phyloP scores from a whole-genome alignment of 2,113 vertebrate species.

The Toxostoma redivivum region DNA sequence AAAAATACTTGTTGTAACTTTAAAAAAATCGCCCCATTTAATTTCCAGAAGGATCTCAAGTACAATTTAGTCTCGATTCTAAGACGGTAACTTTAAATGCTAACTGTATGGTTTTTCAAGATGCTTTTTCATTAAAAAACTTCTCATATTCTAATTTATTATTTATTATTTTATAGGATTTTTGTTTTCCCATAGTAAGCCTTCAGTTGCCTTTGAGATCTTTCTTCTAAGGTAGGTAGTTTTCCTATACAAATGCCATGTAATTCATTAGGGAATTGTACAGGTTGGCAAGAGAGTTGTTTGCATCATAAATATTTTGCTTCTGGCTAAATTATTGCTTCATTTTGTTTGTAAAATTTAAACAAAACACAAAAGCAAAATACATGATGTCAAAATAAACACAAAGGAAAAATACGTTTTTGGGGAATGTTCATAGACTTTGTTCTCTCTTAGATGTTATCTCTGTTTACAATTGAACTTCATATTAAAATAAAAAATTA shows the following conservation, averaged over 20 bases:
- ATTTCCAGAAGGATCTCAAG: neutral
- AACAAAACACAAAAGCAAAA: neutral
- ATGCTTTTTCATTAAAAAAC: neutral
- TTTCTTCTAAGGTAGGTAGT: neutral
- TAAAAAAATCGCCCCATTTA: rapidly evolving
- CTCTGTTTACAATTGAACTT: neutral
- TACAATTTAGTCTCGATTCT: neutral
- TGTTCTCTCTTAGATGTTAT: neutral
- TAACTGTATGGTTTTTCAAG: neutral
- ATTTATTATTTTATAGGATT: neutral
- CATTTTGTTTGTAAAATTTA: neutral
- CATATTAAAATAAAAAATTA: neutral
- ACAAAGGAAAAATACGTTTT: neutral
- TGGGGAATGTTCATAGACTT: neutral
- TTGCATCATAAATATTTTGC: conserved; percentile 1
- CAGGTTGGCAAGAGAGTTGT: neutral
- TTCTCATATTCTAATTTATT: neutral
- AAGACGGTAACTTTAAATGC: neutral
- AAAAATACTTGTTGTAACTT: neutral
- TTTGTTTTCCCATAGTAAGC: neutral
- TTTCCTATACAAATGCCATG: neutral
- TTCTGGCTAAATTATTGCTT: neutral
- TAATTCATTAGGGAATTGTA: neutral
- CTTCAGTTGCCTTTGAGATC: neutral
- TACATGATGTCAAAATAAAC: neutral